Conservation (phyloP, 2,113 vertebrate species). For the Burhinus bistriatus region DNA sequence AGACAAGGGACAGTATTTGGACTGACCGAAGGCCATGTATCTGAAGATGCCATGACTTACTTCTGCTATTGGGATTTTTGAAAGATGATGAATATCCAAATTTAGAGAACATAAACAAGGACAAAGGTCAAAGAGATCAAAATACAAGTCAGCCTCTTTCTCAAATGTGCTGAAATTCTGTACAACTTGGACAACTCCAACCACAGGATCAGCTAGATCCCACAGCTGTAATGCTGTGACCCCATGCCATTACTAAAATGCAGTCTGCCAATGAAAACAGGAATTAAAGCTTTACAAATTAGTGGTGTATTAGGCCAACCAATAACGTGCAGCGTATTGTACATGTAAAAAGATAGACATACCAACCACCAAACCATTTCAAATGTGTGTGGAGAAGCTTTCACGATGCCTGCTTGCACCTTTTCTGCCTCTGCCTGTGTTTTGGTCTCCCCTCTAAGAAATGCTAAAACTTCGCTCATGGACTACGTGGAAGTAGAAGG, state of each 20-base stretch:
- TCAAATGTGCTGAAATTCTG: not conserved
- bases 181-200: not conserved
- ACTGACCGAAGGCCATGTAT: not conserved
- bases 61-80: not conserved
- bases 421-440: slow-evolving; percentile 54
- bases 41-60: not conserved
- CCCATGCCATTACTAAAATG: not conserved
- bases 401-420: slow-evolving; percentile 46
- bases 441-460: slow-evolving; percentile 5
- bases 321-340: not conserved
- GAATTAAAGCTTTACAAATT: not conserved
- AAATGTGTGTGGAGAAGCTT: slow-evolving; percentile 42
- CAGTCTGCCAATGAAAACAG: not conserved
- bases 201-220: not conserved
- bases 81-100: not conserved
- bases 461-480: slow-evolving; percentile 12
- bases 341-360: slow-evolving; percentile 39
- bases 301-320: not conserved
- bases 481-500: slow-evolving; percentile 46
- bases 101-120: not conserved
- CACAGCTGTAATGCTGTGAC: not conserved
- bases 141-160: not conserved
- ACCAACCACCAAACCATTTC: slow-evolving; percentile 53
- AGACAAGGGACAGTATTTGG: not conserved
- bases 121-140: not conserved